Evolutionary conservation across 2,113 vertebrate species (phyloP).

Genomic region (Leptobrachium leishanense): DNA sequence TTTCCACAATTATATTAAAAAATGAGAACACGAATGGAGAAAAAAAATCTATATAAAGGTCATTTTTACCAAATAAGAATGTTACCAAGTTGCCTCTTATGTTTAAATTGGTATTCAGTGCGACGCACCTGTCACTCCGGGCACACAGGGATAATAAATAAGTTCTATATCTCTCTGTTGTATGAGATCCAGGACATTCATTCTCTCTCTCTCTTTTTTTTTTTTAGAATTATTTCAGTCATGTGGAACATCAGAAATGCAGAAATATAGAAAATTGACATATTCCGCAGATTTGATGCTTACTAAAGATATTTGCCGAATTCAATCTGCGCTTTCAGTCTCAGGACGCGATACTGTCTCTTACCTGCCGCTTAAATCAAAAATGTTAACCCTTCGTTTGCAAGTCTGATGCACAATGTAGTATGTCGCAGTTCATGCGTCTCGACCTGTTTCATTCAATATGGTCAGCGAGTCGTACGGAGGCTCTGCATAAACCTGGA

Average conservation of each 20-base stretch:
- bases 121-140: too few species aligned
- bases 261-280: constrained; percentile 24
- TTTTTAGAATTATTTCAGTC: constrained; percentile 4
- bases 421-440: not conserved
- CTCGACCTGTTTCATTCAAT: not conserved
- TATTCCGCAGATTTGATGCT: constrained; percentile 14
- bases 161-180: not conserved
- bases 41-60: not conserved
- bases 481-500: constrained; percentile 8
- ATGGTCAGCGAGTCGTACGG: constrained; percentile 7
- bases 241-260: constrained; percentile 1
- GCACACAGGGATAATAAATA: not conserved
- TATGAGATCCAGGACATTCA: not conserved
- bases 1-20: not conserved
- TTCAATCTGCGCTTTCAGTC: constrained; percentile 8
- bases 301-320: constrained; percentile 11
- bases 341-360: not conserved
- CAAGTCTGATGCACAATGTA: not conserved
- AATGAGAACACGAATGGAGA: not conserved
- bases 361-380: constrained; percentile 24
- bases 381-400: not conserved
- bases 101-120: too few species aligned
- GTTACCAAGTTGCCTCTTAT: too few species aligned
- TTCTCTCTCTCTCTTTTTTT: not conserved
- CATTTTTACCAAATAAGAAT: not conserved